Conservation (phyloP, 2,797 vertebrate genomes). For the Gouania willdenowi region DNA sequence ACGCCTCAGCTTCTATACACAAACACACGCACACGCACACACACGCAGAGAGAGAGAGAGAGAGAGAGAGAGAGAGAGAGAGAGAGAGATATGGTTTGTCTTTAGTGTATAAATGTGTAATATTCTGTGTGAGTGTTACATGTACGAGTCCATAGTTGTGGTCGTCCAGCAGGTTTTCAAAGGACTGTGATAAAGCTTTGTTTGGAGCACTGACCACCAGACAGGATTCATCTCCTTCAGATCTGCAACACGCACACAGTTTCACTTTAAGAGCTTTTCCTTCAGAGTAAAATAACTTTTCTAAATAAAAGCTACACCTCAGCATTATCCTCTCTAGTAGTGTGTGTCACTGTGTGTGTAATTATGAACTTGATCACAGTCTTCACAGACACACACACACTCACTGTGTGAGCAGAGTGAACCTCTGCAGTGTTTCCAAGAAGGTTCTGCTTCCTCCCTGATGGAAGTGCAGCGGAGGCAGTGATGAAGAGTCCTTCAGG, state of each 20-base stretch:
- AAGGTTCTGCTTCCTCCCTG: constrained; percentile 85
- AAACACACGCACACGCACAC: not conserved
- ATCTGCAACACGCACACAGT: constrained; percentile 62
- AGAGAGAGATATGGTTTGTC: too few relatives aligned
- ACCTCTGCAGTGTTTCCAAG: constrained; percentile 86
- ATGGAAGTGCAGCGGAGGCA: constrained; percentile 91
- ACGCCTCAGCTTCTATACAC: constrained; percentile 83
- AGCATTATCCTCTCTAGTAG: too few relatives aligned
- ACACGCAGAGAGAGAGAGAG: too few relatives aligned
- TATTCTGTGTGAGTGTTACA: too few relatives aligned
- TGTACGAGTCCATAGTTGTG: constrained; percentile 84
- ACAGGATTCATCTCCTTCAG: constrained; percentile 76
- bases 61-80: too few relatives aligned
- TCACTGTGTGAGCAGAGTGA: constrained; percentile 86
- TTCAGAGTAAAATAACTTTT: too few relatives aligned
- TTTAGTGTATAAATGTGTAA: too few relatives aligned
- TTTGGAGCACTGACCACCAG: constrained; percentile 84
- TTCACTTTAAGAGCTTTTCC: too few relatives aligned
- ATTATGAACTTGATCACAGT: too few relatives aligned
- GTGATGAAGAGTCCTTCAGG: constrained; percentile 79
- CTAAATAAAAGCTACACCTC: too few relatives aligned
- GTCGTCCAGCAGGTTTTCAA: constrained; percentile 95
- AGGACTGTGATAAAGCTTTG: constrained; percentile 90
- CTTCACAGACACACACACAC: constrained; percentile 26
- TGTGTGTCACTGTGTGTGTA: too few relatives aligned